Percentiles rank a stretch among this genome's conserved stretches.
Conservation (phyloP, 2,113 vertebrate genomes). For the Tor tambroides region DNA sequence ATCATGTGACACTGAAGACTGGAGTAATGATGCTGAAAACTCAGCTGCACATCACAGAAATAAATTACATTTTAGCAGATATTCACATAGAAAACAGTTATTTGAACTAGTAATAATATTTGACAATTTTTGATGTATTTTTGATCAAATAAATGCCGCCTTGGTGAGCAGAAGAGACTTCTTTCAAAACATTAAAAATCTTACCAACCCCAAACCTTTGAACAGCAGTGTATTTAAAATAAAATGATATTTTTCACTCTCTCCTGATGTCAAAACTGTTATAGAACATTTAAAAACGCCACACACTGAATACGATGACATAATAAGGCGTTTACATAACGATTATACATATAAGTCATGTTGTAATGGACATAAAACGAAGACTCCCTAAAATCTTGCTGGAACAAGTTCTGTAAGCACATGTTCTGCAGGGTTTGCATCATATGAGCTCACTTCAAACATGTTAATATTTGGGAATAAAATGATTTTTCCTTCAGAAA, state of each 20-base stretch:
- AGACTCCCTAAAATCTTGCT: background rate
- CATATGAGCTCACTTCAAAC: background rate
- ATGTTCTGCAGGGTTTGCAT: background rate
- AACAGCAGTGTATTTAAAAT: background rate
- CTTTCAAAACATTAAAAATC: background rate
- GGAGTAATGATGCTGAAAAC: background rate
- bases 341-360: background rate
- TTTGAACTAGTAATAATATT: background rate
- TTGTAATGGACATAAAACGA: background rate
- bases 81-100: background rate
- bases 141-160: background rate
- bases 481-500: background rate
- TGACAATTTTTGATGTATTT: background rate
- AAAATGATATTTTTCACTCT: background rate
- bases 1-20: too few species aligned
- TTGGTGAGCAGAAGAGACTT: background rate
- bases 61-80: background rate
- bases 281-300: background rate
- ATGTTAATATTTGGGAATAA: background rate
- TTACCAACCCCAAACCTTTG: background rate
- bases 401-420: background rate
- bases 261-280: background rate
- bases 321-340: background rate
- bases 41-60: background rate
- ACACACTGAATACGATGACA: background rate